Evolutionary conservation across 2,888 invertebrate species (phyloP).

Genomic region (Acanthoscelides obtectus): DNA sequence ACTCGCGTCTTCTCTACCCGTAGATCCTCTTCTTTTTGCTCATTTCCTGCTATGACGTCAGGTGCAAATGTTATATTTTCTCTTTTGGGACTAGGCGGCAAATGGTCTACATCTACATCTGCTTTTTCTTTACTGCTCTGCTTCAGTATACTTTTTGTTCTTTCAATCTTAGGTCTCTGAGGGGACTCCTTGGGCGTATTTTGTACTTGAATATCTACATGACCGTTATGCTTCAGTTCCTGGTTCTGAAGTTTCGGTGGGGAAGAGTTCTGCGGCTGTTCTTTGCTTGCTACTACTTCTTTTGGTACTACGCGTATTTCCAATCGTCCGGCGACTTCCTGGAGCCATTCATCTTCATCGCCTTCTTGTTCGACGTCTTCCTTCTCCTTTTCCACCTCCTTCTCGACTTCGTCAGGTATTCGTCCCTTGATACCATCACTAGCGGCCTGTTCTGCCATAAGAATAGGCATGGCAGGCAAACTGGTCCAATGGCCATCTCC

Average conservation of each 20-base stretch:
- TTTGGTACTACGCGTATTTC: slow-evolving; percentile 73
- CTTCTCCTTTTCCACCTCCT: slow-evolving; percentile 31
- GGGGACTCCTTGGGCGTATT: slow-evolving; percentile 17
- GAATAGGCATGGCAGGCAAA: slow-evolving; percentile 38
- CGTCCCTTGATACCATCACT: slow-evolving; percentile 16
- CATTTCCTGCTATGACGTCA: slow-evolving; percentile 14
- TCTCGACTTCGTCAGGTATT: slow-evolving; percentile 24
- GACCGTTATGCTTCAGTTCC: slow-evolving; percentile 19
- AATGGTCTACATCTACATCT: slow-evolving; percentile 27
- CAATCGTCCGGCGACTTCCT: slow-evolving; percentile 63
- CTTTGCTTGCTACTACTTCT: slow-evolving; percentile 25
- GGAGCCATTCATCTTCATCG: slow-evolving; percentile 39
- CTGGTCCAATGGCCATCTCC: slow-evolving; percentile 44
- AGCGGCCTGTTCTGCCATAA: slow-evolving; percentile 24
- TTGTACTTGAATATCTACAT: slow-evolving; percentile 10
- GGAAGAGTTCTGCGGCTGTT: slow-evolving; percentile 4
- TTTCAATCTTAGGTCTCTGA: slow-evolving; percentile 34
- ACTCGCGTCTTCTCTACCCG: too few species aligned
- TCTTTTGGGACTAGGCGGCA: slow-evolving; percentile 38
- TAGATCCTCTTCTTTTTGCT: slow-evolving; percentile 4
- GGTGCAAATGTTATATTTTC: slow-evolving; percentile 42
- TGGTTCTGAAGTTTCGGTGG: slow-evolving; percentile 11
- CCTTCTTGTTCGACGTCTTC: slow-evolving; percentile 27
- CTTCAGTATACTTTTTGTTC: slow-evolving; percentile 45
- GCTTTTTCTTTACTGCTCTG: slow-evolving; percentile 42